phyloP scores from a whole-genome alignment of 2,113 vertebrate genomes.

The Atractosteus spatula region DNA sequence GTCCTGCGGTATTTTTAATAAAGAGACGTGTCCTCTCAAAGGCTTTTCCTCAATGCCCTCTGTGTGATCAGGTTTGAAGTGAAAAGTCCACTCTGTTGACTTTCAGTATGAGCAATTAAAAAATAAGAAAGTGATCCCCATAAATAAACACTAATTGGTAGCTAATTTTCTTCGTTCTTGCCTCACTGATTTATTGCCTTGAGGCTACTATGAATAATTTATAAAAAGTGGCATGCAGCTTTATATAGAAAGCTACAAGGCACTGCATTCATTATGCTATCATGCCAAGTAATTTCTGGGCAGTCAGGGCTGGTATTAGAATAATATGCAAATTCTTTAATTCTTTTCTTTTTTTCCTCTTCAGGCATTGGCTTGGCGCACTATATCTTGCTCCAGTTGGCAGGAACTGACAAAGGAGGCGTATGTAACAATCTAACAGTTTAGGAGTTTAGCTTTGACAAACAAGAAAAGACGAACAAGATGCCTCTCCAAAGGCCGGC shows the following conservation, averaged over 20 bases:
- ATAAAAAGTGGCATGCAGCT: conserved; percentile 76
- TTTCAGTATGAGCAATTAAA: conserved; percentile 25
- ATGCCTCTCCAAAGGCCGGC: conserved; percentile 26
- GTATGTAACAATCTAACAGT: conserved; percentile 49
- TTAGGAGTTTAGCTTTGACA: conserved; percentile 61
- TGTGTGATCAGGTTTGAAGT: conserved; percentile 29
- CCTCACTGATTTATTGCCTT: conserved; percentile 90
- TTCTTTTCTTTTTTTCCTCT: conserved; percentile 45
- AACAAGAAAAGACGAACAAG: conserved; percentile 39
- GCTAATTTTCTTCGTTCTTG: conserved; percentile 89
- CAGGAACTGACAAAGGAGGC: conserved; percentile 52
- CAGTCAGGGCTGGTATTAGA: conserved; percentile 73
- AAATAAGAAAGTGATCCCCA: conserved; percentile 57
- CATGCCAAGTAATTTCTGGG: conserved; percentile 75
- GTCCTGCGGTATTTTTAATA: too few species aligned
- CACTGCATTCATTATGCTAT: conserved; percentile 80
- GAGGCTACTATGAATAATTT: conserved; percentile 88
- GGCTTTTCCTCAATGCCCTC: background rate
- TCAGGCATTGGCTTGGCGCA: conserved; percentile 55
- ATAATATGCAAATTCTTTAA: conserved; percentile 78
- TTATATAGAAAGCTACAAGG: conserved; percentile 80
- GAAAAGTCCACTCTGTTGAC: conserved; percentile 41
- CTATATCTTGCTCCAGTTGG: conserved; percentile 64
- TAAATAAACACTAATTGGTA: conserved; percentile 92
- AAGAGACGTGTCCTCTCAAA: too few species aligned